Evolutionary conservation across 2,797 vertebrate species (phyloP).

Genomic region (Typhlichthys subterraneus): DNA sequence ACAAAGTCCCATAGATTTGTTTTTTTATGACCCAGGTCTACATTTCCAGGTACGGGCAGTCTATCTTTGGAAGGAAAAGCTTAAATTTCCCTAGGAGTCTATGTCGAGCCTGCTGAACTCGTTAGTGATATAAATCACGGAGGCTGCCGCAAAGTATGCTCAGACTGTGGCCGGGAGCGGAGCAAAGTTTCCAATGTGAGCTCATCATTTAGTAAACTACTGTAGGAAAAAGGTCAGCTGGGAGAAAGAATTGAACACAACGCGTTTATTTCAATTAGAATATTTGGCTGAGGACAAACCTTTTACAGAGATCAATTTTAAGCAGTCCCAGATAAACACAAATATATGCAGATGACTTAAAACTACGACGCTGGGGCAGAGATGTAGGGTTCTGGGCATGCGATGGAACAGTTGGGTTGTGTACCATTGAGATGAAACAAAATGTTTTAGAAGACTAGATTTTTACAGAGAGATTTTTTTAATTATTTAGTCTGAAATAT

Average conservation of each 20-base stretch:
- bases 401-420: too few species aligned
- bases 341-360: too few species aligned
- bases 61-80: conserved; percentile 66
- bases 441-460: too few species aligned
- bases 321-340: too few species aligned
- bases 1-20: conserved; percentile 40
- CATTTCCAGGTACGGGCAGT: conserved; percentile 75
- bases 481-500: too few species aligned
- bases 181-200: conserved; percentile 85
- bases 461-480: too few species aligned
- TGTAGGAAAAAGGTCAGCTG: conserved; percentile 73
- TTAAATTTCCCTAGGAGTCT: conserved; percentile 73
- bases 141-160: conserved; percentile 76
- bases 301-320: neutral
- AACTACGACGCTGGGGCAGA: too few species aligned
- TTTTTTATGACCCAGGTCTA: conserved; percentile 42
- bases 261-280: conserved; percentile 51
- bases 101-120: conserved; percentile 78
- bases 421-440: too few species aligned
- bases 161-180: conserved; percentile 73
- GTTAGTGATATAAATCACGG: conserved; percentile 82
- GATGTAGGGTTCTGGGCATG: too few species aligned
- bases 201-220: conserved; percentile 81
- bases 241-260: conserved; percentile 45
- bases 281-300: conserved; percentile 19